Evolutionary conservation across 1,140 invertebrate genomes (phyloP), one percentile per base, ranked within the genome.

Genomic region (Achatina immaculata): DNA sequence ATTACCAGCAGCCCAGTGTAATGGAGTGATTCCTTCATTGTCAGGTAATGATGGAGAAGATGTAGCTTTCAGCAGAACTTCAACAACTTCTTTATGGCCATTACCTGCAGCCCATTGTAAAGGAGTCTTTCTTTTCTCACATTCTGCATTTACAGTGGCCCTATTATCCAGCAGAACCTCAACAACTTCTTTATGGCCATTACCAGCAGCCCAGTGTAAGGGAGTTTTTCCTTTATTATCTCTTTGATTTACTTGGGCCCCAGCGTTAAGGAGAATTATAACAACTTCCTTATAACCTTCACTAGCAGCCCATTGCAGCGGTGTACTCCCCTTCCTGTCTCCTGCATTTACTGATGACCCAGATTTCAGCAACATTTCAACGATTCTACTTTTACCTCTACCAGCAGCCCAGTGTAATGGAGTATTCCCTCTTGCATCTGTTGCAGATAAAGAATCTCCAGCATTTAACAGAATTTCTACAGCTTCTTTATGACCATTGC

Each of bases 351-450:
- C 81, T 62, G 87, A 82, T 19, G 86, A 88, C 24, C 86, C 86
- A 80, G 85, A 71, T 1, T 74, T 31, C 14, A 90, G 72, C 14
- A 90, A 72, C 7, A 84, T 31, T 48, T 83, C 66, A 78, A 85
- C 86, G 1, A 87, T 83, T 6, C 85, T 66, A 34, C 69, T 78
- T 51, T 90, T 86, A 28, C 88, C 87, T 28, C 88, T 81, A 62
- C 87, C 88, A 0, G 86, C 85, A 24, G 87, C 86, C 14, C 84
- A 85, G 82, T 89, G 88, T 3, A 90, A 75, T 28, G 89, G 83
- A 7, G 89, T 87, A 45, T 88, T 89, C 11, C 88, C 86, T 83
- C 89, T 87, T 38, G 78, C 80, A 66, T 90, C 88, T 19, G 84
- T 82, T 4, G 84, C 82, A 82, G 89, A 88, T 9, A 90, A 83